Conservation (phyloP, 2,888 invertebrate genomes). For the Epirrhoe alternata region DNA sequence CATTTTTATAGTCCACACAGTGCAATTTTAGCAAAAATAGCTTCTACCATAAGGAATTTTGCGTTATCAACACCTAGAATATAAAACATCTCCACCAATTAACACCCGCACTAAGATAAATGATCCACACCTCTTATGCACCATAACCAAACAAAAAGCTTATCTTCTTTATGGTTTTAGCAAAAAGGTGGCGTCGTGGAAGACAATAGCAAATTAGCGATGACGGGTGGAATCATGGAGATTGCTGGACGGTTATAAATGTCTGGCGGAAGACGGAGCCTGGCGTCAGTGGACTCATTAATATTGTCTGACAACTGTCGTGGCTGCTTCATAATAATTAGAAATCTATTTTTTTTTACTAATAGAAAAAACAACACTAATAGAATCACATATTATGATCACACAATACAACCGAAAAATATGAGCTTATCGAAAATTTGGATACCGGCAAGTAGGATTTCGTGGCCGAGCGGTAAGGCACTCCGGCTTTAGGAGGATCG, state of each 20-base stretch:
- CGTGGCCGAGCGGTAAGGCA: too few relatives aligned
- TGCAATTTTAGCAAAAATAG: neutral
- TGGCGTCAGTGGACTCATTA: slow-evolving; percentile 44
- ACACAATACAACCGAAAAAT: too few relatives aligned
- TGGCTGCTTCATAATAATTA: slow-evolving; percentile 26
- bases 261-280: slow-evolving; percentile 55
- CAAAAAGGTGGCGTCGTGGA: slow-evolving; percentile 80
- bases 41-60: neutral
- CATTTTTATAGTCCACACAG: too few relatives aligned
- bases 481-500: too few relatives aligned
- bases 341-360: neutral
- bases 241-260: slow-evolving; percentile 65
- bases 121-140: slow-evolving; percentile 51
- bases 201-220: slow-evolving; percentile 84
- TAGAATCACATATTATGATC: too few relatives aligned
- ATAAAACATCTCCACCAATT: slow-evolving; percentile 48
- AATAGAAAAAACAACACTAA: neutral
- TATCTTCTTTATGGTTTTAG: slow-evolving; percentile 82
- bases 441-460: too few relatives aligned
- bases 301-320: slow-evolving; percentile 44
- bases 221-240: slow-evolving; percentile 81
- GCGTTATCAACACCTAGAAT: slow-evolving; percentile 14
- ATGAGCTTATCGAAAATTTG: too few relatives aligned
- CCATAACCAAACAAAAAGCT: slow-evolving; percentile 64
- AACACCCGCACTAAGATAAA: slow-evolving; percentile 58